These are phyloP conservation scores for Melikaiella ostensackeni DNA, from an alignment of 2,888 invertebrate genomes.

Conservation along the genomic window DNA sequence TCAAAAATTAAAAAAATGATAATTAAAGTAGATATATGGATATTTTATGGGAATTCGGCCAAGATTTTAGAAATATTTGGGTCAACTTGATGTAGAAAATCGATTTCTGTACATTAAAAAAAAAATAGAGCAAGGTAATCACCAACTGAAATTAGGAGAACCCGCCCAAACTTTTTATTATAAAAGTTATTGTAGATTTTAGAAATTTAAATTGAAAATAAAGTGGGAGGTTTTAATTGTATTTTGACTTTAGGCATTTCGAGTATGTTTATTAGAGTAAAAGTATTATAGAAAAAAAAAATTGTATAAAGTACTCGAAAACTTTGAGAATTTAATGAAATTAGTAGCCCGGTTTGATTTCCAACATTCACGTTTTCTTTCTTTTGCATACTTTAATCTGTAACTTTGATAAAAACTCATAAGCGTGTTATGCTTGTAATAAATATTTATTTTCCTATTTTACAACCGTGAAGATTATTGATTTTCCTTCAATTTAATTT, in stretches of 20 bases:
- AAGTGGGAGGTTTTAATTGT: background rate
- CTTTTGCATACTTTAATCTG: conserved; percentile 28
- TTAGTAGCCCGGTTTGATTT: background rate
- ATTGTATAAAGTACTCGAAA: conserved; percentile 14
- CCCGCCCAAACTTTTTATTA: background rate
- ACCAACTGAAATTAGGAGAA: background rate
- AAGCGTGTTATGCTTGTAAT: conserved; percentile 7
- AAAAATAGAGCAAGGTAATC: background rate
- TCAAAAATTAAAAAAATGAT: background rate
- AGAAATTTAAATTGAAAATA: background rate
- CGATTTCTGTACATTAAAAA: background rate
- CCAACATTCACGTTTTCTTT: background rate
- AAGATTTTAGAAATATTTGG: background rate
- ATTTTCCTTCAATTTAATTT: background rate
- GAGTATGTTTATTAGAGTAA: background rate
- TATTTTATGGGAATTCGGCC: background rate
- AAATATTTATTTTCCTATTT: conserved; percentile 32
- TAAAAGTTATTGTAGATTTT: background rate
- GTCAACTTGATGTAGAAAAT: background rate
- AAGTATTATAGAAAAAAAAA: background rate
- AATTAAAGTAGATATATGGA: background rate
- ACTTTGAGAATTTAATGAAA: background rate
- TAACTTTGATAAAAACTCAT: conserved; percentile 6
- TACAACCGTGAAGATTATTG: background rate
- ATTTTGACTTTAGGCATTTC: background rate